Evolutionary conservation across 2,888 invertebrate species (phyloP).

Genomic region (Leptopilina drosophilae): DNA sequence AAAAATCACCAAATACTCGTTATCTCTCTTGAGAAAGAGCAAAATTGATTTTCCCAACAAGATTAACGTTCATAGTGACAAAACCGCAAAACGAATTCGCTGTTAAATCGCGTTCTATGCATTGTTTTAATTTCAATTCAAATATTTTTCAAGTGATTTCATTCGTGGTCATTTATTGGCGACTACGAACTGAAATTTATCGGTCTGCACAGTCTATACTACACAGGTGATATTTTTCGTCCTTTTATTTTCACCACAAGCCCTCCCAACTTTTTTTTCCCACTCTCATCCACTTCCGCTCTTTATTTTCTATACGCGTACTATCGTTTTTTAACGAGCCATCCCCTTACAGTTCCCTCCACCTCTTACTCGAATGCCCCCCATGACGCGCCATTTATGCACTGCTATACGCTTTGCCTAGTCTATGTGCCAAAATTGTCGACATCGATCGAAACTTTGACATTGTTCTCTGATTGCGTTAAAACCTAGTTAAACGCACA

Average conservation of each 20-base stretch:
- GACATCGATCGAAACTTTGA: conserved; percentile 13
- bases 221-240: conserved; percentile 10
- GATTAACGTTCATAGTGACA: conserved; percentile 13
- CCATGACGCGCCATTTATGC: conserved; percentile 22
- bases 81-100: background rate
- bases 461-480: conserved; percentile 15
- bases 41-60: background rate
- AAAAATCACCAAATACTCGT: no score
- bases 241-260: conserved; percentile 26
- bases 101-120: conserved; percentile 4
- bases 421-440: conserved; percentile 20
- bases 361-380: background rate
- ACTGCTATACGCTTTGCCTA: conserved; percentile 5
- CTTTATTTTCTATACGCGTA: conserved; percentile 32
- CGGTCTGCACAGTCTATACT: conserved; percentile 20
- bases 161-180: conserved; percentile 25
- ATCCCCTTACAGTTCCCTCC: background rate
- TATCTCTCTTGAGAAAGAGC: background rate
- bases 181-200: conserved; percentile 30
- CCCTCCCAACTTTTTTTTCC: background rate
- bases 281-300: conserved; percentile 19
- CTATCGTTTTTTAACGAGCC: conserved; percentile 26
- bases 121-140: conserved; percentile 36
- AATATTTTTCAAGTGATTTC: conserved; percentile 32
- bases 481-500: conserved; percentile 18